Base-by-base conservation (phyloP, 2,113 vertebrate species). In the Psammodynastes pulverulentus region DNA sequence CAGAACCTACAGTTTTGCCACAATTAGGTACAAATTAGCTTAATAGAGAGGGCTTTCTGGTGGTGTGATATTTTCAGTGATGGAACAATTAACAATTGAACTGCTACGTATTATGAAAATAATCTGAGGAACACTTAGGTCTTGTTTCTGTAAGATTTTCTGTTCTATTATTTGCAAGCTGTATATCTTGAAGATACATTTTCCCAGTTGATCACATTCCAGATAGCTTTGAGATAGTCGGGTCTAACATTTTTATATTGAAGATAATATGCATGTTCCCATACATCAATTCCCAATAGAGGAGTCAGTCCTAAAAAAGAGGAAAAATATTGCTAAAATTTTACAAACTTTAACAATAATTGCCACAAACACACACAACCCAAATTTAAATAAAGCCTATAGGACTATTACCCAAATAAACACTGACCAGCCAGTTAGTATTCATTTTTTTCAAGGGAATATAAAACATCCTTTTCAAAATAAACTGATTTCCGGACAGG, bases 221-320 rank as follows among this genome's bases (percentile, higher is more conserved):
- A 99, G 95, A 99, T 99, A 10, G 99, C 99, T 94, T 99, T 99
- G 85, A 99, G 98, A 86, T 99, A 99, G 96, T 99, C 99, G 0
- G 99, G 99, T 34, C 99, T 97, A 92, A 99, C 98, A 23, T 99
- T 99, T 97, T 99, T 99, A 97, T 99, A 99, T 92, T 99, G 99
- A 90, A 99, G 98, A 94, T 99, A 99, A 92, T 99, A 99, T 52
- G 99, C 99, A 53, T 99, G 99, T 93, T 99, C 99, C 99, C 99
- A 99, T 21, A 99, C 99, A 0, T 99, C 99, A 1, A 99, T 99
- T 88, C 99, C 99, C 46, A 99, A 97, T n/a, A 99, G 97, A 21
- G 99, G 99, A 94, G 98, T 95, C 49, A 99, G 98, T 95, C 99
- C 99, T 99, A 84, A 54, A 9, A 87, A 90, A 93, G 58, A 92